Evolutionary conservation across 2,797 vertebrate species (phyloP).

Genomic region (Oryzias dopingdopingensis): DNA sequence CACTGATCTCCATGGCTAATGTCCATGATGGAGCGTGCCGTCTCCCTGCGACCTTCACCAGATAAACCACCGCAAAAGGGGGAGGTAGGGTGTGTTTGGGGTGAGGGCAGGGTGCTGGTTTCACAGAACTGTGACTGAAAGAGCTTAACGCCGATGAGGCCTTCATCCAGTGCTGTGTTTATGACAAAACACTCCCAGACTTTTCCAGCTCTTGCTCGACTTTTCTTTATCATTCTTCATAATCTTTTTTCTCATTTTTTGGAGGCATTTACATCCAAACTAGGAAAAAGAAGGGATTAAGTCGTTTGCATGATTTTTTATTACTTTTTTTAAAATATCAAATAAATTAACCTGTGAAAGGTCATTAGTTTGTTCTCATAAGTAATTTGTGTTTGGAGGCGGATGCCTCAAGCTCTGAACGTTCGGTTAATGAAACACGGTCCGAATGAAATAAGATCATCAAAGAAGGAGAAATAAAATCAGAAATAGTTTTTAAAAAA

Average conservation of each 20-base stretch:
- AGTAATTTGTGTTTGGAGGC: no score
- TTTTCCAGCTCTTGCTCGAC: conserved; percentile 10
- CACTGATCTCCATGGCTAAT: conserved; percentile 69
- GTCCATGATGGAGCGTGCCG: conserved; percentile 58
- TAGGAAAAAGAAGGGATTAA: no score
- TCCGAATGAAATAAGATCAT: no score
- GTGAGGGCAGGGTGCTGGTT: conserved; percentile 52
- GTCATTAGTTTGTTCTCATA: no score
- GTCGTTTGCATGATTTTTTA: no score
- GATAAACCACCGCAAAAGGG: conserved; percentile 48
- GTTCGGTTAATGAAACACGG: no score
- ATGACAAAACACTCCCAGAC: conserved; percentile 46
- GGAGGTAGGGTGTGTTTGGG: conserved; percentile 24
- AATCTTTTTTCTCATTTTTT: neutral
- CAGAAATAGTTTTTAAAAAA: no score
- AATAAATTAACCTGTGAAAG: no score
- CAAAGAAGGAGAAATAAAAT: no score
- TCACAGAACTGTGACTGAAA: conserved; percentile 63
- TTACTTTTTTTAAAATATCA: no score
- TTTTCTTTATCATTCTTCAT: conserved; percentile 1
- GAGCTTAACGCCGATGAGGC: conserved; percentile 65
- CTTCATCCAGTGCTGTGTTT: conserved; percentile 57
- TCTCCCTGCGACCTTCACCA: conserved; percentile 43
- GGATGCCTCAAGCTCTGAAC: no score
- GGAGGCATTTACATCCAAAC: no score